These are phyloP conservation scores for Neoitamus cyanurus DNA, from an alignment of 2,888 invertebrate genomes.

Conservation along the genomic window DNA sequence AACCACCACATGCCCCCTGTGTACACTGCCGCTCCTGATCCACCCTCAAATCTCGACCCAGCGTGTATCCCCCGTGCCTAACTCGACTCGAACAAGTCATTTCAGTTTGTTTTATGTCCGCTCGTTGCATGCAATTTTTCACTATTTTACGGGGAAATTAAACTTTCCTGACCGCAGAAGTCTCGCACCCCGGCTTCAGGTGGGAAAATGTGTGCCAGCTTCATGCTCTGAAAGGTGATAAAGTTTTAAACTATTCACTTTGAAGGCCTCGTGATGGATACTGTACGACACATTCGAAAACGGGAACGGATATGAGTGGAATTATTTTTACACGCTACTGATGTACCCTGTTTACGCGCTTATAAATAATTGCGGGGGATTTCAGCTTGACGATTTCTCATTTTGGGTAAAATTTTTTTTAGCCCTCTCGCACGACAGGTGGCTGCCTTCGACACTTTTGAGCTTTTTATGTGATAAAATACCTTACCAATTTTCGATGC, in stretches of 20 bases:
- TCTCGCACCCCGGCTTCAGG: neutral
- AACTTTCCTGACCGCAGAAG: neutral
- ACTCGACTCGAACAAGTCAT: neutral
- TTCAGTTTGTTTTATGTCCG: neutral
- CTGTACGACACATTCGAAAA: neutral
- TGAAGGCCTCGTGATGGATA: neutral
- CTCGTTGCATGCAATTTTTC: neutral
- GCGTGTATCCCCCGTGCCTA: neutral
- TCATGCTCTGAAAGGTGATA: neutral
- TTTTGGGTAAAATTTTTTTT: neutral
- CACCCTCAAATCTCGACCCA: neutral
- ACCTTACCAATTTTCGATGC: no score
- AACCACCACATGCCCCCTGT: neutral
- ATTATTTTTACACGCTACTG: no score
- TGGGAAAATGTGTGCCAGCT: neutral
- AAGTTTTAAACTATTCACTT: slow-evolving; percentile 5
- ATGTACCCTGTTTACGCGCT: neutral
- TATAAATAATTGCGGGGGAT: neutral
- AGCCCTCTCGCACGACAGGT: neutral
- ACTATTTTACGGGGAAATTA: neutral
- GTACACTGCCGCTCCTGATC: no score
- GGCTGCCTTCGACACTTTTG: neutral
- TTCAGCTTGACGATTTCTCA: neutral
- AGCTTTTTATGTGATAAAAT: no score
- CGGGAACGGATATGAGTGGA: neutral